A percentile compares a stretch with the other conserved stretches of the same genome.
Evolutionary conservation across 1,140 invertebrate genomes (phyloP).

Genomic region (Meloidogyne exigua): DNA sequence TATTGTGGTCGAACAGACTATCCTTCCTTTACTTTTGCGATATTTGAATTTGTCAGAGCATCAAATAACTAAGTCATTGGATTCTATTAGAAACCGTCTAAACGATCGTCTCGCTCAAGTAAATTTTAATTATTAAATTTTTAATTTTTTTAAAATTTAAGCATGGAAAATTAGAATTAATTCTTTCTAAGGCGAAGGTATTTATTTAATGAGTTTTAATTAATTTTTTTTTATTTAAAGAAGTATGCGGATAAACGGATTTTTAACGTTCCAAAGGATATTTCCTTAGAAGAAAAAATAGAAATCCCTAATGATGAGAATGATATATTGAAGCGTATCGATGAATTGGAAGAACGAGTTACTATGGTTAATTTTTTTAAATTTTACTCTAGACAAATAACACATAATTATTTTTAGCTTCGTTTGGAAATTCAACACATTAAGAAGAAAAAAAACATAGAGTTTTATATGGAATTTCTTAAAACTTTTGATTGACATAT

Average conservation of each 20-base stretch:
- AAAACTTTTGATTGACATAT: not conserved
- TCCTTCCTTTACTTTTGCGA: not conserved
- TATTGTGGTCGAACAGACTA: not conserved
- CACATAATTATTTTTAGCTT: not conserved
- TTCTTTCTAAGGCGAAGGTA: not conserved
- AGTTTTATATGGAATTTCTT: not conserved
- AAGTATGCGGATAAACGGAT: not conserved
- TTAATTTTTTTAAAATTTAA: not conserved
- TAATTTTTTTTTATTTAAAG: slow-evolving; percentile 5
- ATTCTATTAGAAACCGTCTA: not conserved
- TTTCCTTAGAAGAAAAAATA: not conserved
- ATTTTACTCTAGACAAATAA: not conserved
- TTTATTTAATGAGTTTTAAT: not conserved
- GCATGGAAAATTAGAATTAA: not conserved
- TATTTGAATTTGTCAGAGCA: not conserved
- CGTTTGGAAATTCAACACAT: not conserved
- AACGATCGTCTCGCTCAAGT: not conserved
- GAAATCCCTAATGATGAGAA: not conserved
- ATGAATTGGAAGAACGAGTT: not conserved
- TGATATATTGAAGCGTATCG: not conserved
- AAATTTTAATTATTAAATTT: not conserved
- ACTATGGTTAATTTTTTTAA: not conserved
- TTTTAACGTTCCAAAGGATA: not conserved
- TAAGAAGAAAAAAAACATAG: not conserved
- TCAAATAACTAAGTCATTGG: not conserved